Percentiles rank a stretch among this genome's conserved stretches.
phyloP scores from a whole-genome alignment of 2,797 vertebrate species.

The Nyctalus aviator region DNA sequence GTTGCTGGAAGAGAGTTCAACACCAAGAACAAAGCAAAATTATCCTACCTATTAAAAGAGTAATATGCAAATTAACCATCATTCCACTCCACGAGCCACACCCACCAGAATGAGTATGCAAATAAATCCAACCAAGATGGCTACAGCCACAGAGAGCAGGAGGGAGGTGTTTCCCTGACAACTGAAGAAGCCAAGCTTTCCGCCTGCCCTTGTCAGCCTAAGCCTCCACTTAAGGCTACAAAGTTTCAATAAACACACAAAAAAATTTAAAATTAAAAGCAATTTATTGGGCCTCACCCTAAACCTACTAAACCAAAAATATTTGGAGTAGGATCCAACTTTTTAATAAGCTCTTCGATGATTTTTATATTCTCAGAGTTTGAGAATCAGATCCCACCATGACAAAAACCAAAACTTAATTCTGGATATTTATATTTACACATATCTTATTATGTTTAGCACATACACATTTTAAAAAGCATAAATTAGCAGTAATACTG shows the following conservation, averaged over 20 bases:
- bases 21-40: constrained; percentile 19
- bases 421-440: not conserved
- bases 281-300: not conserved
- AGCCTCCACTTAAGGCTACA: no score
- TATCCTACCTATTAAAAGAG: not conserved
- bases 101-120: no score
- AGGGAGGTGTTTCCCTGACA: no score
- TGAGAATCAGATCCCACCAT: not conserved
- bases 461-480: not conserved
- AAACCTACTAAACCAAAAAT: not conserved
- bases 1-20: not conserved
- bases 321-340: not conserved
- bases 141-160: no score
- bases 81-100: no score
- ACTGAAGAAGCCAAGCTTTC: no score
- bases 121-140: no score
- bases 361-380: not conserved
- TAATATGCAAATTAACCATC: no score
- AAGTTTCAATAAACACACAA: no score
- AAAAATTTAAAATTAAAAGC: no score
- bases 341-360: not conserved
- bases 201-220: no score
- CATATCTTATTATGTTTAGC: not conserved
- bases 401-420: not conserved
- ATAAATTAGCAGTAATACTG: not conserved